Base-by-base conservation (phyloP, 2,888 invertebrate genomes). In the Metellina segmentata region DNA sequence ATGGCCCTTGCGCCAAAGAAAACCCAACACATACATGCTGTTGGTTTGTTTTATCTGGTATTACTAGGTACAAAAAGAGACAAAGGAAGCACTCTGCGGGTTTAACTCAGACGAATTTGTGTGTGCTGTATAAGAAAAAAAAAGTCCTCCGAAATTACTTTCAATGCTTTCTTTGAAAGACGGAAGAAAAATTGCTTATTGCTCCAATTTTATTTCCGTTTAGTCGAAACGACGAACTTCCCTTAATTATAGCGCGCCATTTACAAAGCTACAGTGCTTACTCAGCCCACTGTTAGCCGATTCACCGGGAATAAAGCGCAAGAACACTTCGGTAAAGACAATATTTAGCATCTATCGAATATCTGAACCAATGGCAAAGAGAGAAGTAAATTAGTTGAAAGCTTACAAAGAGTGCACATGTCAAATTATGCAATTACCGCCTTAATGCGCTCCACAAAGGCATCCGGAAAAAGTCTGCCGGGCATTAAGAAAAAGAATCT, bases 401-500 rank as follows among this genome's bases (percentile, higher is more conserved):
- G 82, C 89, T 77, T 70, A 69, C 74, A 77, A 77, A 70, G 77
- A 89, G 69, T 49, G 70, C 74, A 70, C 82, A 71, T 81, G 72
- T 75, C 82, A 75, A 89, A 89, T 81, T 75, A 88, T 74, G 74
- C 88, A 81, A 88, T 88, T 88, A 81, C 81, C 51, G 6, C 74
- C 53, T 74, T 89, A 75, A 89, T 82, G 69, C 82, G 70, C 75
- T 70, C 69, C 70, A 78, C 77, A 82, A 81, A 81, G 74, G 34
- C 51, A 61, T 72, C 70, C 79, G 74, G 49, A 85, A 75, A 85
- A 81, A 85, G 51, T 81, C 74, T 74, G n/a, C 52, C 19, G 9
- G 19, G 72, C 72, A 85, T 53, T 81, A 78, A 85, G 85, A 90
- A 90, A 85, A 85, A 81, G 79, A 75, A 90, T 90, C 79, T 79